Conservation (phyloP, 2,797 vertebrate species). For the Aplochiton taeniatus region DNA sequence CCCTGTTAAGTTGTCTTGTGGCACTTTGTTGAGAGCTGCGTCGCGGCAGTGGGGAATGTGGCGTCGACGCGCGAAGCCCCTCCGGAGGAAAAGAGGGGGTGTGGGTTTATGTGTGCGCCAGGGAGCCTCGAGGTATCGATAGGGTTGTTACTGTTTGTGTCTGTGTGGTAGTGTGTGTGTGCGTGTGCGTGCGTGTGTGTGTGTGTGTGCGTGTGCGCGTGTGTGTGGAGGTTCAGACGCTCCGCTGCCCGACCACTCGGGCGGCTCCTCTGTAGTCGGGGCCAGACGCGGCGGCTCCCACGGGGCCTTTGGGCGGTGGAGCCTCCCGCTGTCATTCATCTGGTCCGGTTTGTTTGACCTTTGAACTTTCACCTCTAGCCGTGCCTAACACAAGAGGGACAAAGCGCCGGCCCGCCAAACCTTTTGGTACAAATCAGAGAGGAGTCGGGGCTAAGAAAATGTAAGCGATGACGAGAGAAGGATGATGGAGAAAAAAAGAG, state of each 20-base stretch:
- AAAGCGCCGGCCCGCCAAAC: background rate
- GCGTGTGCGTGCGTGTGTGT: background rate
- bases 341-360: constrained; percentile 64
- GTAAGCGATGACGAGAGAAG: background rate
- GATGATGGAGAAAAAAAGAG: background rate
- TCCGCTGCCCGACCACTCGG: background rate
- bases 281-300: constrained; percentile 70
- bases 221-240: constrained; percentile 9
- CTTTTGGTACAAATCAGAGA: background rate
- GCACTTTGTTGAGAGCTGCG: constrained; percentile 75
- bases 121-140: constrained; percentile 9
- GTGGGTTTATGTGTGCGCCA: constrained; percentile 18
- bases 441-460: background rate
- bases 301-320: constrained; percentile 39
- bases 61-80: constrained; percentile 61
- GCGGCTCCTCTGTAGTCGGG: constrained; percentile 50
- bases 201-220: background rate
- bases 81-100: constrained; percentile 18
- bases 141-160: constrained; percentile 13
- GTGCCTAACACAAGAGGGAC: background rate
- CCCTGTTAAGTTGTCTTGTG: constrained; percentile 85
- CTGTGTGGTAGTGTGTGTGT: constrained; percentile 12
- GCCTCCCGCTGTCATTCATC: constrained; percentile 30
- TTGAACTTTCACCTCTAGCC: constrained; percentile 50
- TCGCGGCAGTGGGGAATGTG: constrained; percentile 76